phyloP scores from a whole-genome alignment of 2,113 vertebrate species.

The Pitta sordida region DNA sequence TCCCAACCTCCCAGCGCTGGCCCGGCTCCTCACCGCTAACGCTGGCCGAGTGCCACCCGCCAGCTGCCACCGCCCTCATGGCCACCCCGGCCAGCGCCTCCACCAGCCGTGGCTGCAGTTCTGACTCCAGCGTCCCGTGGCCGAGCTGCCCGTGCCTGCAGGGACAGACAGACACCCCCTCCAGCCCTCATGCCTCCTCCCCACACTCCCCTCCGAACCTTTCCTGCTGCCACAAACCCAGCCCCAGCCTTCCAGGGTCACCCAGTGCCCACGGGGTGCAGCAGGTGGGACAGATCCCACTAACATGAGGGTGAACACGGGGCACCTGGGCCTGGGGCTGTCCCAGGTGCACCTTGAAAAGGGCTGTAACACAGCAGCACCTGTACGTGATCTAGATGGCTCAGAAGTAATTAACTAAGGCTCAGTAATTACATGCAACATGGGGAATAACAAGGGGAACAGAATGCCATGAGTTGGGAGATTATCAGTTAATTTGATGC shows the following conservation, averaged over 20 bases:
- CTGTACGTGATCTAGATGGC: no score
- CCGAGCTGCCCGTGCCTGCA: slow-evolving; percentile 92
- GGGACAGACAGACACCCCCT: not conserved
- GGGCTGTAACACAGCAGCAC: no score
- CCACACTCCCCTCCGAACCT: fast-evolving
- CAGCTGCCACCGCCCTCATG: slow-evolving; percentile 77
- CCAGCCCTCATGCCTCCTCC: fast-evolving
- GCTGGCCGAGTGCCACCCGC: slow-evolving; percentile 88
- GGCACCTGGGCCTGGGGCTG: no score
- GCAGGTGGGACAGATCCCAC: not conserved
- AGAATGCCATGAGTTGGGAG: no score
- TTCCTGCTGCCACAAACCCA: not conserved
- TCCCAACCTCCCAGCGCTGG: fast-evolving
- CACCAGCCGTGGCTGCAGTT: slow-evolving; percentile 77
- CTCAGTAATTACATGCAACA: no score
- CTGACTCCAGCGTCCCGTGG: slow-evolving; percentile 79
- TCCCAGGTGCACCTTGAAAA: no score
- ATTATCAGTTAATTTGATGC: no score
- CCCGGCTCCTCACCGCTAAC: slow-evolving; percentile 78
- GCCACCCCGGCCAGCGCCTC: slow-evolving; percentile 86
- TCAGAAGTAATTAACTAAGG: no score
- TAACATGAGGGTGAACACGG: no score
- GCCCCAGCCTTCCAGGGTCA: no score
- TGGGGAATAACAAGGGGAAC: no score
- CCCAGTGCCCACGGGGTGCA: not conserved